Evolutionary conservation across 2,797 vertebrate species (phyloP).

Genomic region (Margarornis squamiger): DNA sequence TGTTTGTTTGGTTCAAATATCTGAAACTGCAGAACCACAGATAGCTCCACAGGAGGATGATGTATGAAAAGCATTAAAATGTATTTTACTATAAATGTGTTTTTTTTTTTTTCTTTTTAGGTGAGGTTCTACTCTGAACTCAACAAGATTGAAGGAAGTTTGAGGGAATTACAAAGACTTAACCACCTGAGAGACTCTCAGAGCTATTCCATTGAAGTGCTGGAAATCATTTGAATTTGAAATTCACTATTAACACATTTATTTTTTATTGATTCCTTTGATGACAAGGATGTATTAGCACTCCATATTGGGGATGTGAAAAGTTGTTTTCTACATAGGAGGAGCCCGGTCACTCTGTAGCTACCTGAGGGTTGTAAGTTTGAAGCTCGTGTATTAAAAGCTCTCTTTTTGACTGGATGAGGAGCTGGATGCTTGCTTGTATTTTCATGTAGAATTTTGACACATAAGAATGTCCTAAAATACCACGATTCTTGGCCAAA

Average conservation of each 20-base stretch:
- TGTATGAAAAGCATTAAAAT: not conserved
- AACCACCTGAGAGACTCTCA: conserved; percentile 75
- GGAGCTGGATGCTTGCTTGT: not conserved
- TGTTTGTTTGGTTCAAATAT: not conserved
- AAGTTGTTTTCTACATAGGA: conserved; percentile 31
- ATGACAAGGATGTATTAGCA: conserved; percentile 40
- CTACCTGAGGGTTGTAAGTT: not conserved
- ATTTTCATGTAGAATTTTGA: not conserved
- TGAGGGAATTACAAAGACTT: conserved; percentile 83
- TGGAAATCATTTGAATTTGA: conserved; percentile 86
- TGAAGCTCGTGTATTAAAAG: conserved; percentile 37
- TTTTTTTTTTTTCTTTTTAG: conserved; percentile 67
- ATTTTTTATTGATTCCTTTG: conserved; percentile 63
- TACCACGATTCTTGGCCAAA: conserved; percentile 10
- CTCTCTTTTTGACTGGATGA: not conserved
- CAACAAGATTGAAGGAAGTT: conserved; percentile 91
- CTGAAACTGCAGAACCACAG: not conserved
- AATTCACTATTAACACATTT: conserved; percentile 8
- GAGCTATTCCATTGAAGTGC: conserved; percentile 92
- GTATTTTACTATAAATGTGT: not conserved
- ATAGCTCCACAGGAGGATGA: not conserved
- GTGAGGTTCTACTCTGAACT: conserved; percentile 89
- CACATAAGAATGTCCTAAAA: not conserved
- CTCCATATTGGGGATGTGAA: conserved; percentile 51
- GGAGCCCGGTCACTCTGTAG: conserved; percentile 36